A percentile compares a stretch with the other conserved stretches of the same genome.
Evolutionary conservation across 2,888 invertebrate genomes (phyloP).

Genomic region (Drosophila mayaguana): DNA sequence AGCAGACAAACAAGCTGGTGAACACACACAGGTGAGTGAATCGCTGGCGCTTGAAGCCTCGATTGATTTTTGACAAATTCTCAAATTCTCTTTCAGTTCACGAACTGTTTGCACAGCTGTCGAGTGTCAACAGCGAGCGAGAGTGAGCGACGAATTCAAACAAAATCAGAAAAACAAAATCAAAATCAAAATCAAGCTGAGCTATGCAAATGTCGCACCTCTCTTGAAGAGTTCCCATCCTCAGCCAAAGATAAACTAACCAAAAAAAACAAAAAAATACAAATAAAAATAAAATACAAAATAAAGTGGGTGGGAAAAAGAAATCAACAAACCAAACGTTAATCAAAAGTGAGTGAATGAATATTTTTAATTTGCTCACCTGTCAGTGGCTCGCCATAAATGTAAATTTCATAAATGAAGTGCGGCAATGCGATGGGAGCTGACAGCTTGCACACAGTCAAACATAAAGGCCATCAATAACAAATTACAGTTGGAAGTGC

Average conservation of each 20-base stretch:
- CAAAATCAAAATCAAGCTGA: slow-evolving; percentile 53
- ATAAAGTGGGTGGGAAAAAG: not conserved
- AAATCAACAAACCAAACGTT: slow-evolving; percentile 51
- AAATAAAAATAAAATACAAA: not conserved
- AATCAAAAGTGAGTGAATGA: slow-evolving; percentile 66
- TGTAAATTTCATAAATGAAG: slow-evolving; percentile 76
- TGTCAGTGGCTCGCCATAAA: slow-evolving; percentile 62
- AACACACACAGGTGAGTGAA: slow-evolving; percentile 18
- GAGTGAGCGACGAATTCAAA: slow-evolving; percentile 37
- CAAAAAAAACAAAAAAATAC: slow-evolving; percentile 2
- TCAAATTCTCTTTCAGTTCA: slow-evolving; percentile 35
- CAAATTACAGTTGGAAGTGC: slow-evolving; percentile 63
- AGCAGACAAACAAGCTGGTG: not conserved
- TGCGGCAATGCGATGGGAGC: slow-evolving; percentile 19
- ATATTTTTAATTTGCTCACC: slow-evolving; percentile 42
- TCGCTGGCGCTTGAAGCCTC: slow-evolving; percentile 53
- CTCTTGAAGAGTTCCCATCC: not conserved
- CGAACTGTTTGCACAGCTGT: slow-evolving; percentile 48
- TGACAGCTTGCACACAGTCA: slow-evolving; percentile 38
- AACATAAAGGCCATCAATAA: slow-evolving; percentile 65
- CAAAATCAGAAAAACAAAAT: slow-evolving; percentile 50
- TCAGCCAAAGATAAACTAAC: slow-evolving; percentile 29
- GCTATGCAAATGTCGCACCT: slow-evolving; percentile 49
- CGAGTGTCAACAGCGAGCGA: slow-evolving; percentile 44
- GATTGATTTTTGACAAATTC: slow-evolving; percentile 71